Conservation (phyloP, 1,140 invertebrate genomes). For the Magallana gigas region DNA sequence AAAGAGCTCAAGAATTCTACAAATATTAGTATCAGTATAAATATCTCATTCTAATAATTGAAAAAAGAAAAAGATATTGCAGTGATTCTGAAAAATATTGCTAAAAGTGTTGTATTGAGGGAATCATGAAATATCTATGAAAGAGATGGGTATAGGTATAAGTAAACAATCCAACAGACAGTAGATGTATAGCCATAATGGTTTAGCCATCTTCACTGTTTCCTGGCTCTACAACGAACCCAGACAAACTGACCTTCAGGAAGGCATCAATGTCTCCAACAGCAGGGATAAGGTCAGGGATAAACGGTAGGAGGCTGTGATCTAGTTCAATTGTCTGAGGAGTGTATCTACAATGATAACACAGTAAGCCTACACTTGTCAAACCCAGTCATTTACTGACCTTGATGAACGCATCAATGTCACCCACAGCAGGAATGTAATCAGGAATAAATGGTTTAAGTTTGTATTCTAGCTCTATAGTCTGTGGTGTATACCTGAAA, state of each 20-base stretch:
- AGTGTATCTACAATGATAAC: constrained; percentile 85
- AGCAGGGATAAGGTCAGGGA: constrained; percentile 97
- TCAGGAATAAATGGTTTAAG: constrained; percentile 97
- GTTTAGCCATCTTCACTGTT: constrained; percentile 16
- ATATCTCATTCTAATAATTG: no score
- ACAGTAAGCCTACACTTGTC: constrained; percentile 16
- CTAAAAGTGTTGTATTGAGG: no score
- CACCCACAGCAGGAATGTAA: constrained; percentile 97
- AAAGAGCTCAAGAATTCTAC: no score
- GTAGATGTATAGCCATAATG: not conserved
- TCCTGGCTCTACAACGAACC: constrained; percentile 29
- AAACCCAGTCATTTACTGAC: constrained; percentile 70
- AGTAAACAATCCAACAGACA: not conserved
- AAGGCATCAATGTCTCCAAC: constrained; percentile 99
- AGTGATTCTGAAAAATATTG: no score
- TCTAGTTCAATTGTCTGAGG: constrained; percentile 95
- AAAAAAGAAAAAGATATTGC: no score
- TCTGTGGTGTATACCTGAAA: constrained; percentile 93
- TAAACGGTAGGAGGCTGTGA: constrained; percentile 94
- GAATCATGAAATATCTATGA: no score
- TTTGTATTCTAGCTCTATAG: constrained; percentile 93
- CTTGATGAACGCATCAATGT: constrained; percentile 98
- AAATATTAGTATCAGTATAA: no score
- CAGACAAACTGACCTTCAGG: constrained; percentile 85
- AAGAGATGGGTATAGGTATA: not conserved